These are phyloP conservation scores for Chinchilla lanigera DNA, from an alignment of 2,113 vertebrate genomes.

Conservation along the genomic window DNA sequence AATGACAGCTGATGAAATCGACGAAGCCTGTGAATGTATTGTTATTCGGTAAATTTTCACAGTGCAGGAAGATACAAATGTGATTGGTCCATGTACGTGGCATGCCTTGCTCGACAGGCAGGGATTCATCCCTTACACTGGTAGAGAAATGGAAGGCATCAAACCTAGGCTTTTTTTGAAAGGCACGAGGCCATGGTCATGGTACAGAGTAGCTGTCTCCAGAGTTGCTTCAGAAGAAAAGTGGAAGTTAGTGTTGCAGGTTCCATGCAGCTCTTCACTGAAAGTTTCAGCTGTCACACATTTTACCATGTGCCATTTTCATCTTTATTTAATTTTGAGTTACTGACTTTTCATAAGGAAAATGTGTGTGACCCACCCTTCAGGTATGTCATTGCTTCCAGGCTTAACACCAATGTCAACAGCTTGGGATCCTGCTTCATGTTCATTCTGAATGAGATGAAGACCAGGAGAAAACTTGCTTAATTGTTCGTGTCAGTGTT, in stretches of 20 bases:
- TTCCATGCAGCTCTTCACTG: not conserved
- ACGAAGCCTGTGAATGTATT: not conserved
- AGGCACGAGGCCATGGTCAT: not conserved
- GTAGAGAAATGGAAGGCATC: not conserved
- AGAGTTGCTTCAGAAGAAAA: not conserved
- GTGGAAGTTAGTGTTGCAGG: not conserved
- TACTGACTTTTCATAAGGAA: not conserved
- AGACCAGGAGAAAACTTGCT: not conserved
- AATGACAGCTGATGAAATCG: not conserved
- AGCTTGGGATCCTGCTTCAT: not conserved
- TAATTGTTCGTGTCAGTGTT: not conserved
- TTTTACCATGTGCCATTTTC: not conserved
- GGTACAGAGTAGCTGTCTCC: not conserved
- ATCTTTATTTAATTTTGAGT: not conserved
- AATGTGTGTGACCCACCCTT: not conserved
- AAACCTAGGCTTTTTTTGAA: not conserved
- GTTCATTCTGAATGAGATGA: not conserved
- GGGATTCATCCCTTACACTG: rapidly evolving
- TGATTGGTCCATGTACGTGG: not conserved
- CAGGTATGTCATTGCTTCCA: not conserved
- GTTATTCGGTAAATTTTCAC: not conserved
- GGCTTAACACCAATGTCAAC: not conserved
- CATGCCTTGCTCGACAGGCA: not conserved
- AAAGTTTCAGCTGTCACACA: not conserved
- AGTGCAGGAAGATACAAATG: not conserved